Evolutionary conservation across 2,797 vertebrate species (phyloP).

Genomic region (Oreonectes daqikongensis): DNA sequence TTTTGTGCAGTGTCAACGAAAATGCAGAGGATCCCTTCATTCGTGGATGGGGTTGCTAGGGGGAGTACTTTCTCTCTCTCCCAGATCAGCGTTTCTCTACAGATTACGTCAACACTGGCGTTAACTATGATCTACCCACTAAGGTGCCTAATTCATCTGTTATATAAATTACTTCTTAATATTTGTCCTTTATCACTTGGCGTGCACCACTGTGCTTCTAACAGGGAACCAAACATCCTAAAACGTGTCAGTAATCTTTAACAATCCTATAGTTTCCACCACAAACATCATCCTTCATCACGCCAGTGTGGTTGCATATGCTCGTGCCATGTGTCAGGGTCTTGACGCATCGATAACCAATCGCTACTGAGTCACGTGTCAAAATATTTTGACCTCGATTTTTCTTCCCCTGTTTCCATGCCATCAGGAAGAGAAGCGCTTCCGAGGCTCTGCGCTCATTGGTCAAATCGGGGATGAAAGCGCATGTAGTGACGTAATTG

Average conservation of each 20-base stretch:
- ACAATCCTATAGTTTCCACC: background rate
- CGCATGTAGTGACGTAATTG: conserved; percentile 21
- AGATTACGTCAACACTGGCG: conserved; percentile 40
- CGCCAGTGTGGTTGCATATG: conserved; percentile 42
- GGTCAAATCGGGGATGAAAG: conserved; percentile 63
- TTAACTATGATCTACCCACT: conserved; percentile 12
- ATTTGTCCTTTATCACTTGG: background rate
- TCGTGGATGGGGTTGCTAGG: conserved; percentile 48
- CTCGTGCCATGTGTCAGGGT: conserved; percentile 48
- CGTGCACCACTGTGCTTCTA: background rate
- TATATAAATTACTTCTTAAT: background rate
- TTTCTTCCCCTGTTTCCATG: conserved; percentile 87
- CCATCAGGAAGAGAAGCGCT: conserved; percentile 77
- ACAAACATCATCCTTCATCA: conserved; percentile 27
- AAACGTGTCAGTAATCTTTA: background rate
- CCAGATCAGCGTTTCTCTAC: conserved; percentile 49
- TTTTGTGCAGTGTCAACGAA: conserved; percentile 43
- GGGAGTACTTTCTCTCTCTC: conserved; percentile 61
- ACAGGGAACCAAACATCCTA: background rate
- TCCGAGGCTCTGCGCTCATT: conserved; percentile 67
- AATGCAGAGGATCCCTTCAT: conserved; percentile 68
- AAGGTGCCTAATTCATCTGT: background rate
- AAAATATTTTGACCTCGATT: conserved; percentile 79
- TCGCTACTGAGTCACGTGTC: conserved; percentile 80
- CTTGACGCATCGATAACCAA: conserved; percentile 71